Base-by-base conservation (phyloP, 2,888 invertebrate species). In the Sycophila texana region DNA sequence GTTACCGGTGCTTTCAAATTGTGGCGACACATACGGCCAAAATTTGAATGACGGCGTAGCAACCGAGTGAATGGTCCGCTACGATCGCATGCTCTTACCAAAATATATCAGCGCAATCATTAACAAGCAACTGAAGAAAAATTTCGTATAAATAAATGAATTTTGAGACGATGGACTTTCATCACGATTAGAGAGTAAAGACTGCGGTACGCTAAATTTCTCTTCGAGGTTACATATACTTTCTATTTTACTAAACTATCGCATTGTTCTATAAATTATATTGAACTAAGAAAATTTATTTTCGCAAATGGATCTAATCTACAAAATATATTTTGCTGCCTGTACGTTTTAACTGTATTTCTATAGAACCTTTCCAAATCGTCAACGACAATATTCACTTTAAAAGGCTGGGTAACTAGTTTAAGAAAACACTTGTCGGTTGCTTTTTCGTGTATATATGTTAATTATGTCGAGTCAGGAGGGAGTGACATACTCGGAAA, bases 41-140 rank as follows among this genome's bases (percentile, higher is more conserved):
- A 66, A 4, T 39, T 39, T 39, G 18, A 47, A 22, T 26, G 66
- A 57, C 49, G 7, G 67, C 74, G 81, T 82, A 85, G 86, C 85
- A 86, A 86, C 86, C 86, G 86, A 85, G 85, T 86, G 85, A 87
- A 84, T n/a, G 74, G 80, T 84, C 81, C 76, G 84, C 86, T 87
- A 86, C 30, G 63, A 86, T 83, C 81, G 81, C 88, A 88, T 88
- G 88, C 88, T 85, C 81, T 85, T 86, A 85, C 87, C 80, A 86
- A 86, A 85, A 67, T 85, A 85, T 83, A 83, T 82, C 83, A 84
- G 78, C 55, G n/a, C 65, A 22, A 72, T 68, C 75, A 61, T 57
- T 63, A 74, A 78, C 68, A 78, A 78, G 78, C 73, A 78, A 68
- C 22, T 67, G 20, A 74, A 73, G 5, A 30, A 73, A 68, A 68